A percentile compares a stretch with the other conserved stretches of the same genome.
These are phyloP conservation scores for Dasypogon diadema DNA, from an alignment of 2,888 invertebrate genomes.

Conservation along the genomic window DNA sequence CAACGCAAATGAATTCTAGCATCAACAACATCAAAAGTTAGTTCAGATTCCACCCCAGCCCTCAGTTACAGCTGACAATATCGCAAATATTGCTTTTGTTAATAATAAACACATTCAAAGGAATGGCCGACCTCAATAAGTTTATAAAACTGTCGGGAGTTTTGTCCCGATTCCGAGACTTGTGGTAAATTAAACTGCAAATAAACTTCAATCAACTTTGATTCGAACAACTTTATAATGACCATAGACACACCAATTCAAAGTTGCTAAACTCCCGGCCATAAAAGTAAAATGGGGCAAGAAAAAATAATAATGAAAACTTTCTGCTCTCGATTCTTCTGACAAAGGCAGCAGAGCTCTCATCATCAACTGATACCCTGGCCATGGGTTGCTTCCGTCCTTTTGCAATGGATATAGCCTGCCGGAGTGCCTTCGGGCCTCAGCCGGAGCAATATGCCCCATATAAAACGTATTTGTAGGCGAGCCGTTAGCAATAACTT, in stretches of 20 bases:
- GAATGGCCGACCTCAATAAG: conserved; percentile 11
- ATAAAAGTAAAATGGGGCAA: conserved; percentile 27
- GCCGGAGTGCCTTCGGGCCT: not conserved
- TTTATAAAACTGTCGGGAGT: not conserved
- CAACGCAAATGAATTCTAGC: too few relatives aligned
- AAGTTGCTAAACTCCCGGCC: conserved; percentile 17
- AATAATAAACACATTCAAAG: not conserved
- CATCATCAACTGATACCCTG: conserved; percentile 22
- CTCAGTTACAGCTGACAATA: too few relatives aligned
- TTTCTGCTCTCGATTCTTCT: conserved; percentile 10
- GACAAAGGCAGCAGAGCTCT: conserved; percentile 5
- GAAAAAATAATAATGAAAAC: conserved; percentile 42
- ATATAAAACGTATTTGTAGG: not conserved
- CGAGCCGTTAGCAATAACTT: not conserved
- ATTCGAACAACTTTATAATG: conserved; percentile 43
- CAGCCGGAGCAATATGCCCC: not conserved
- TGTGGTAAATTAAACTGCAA: conserved; percentile 42
- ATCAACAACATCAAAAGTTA: too few relatives aligned
- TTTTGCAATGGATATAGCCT: not conserved
- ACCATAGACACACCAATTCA: conserved; percentile 34
- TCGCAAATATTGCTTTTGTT: not conserved
- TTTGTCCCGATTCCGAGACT: not conserved
- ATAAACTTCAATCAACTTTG: conserved; percentile 41
- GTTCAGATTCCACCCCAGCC: too few relatives aligned
- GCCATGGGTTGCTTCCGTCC: not conserved